Percentiles rank a stretch among this genome's conserved stretches.
phyloP scores from a whole-genome alignment of 2,113 vertebrate species.

The Mus pahari region DNA sequence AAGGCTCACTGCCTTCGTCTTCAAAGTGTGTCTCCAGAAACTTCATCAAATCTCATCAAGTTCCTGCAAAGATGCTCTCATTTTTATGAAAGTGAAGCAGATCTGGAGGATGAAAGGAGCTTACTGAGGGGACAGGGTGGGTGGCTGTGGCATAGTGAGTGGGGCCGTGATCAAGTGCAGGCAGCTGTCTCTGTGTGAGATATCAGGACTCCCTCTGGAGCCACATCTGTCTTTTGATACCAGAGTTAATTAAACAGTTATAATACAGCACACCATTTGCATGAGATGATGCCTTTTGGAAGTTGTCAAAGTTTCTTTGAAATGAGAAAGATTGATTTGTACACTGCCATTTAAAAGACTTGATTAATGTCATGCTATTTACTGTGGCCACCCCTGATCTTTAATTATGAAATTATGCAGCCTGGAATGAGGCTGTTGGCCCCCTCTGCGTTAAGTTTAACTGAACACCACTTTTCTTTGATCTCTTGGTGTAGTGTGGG shows the following conservation, averaged over 20 bases:
- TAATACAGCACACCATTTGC: neutral
- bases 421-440: neutral
- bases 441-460: slow-evolving; percentile 27
- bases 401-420: slow-evolving; percentile 69
- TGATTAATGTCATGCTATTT: slow-evolving; percentile 64
- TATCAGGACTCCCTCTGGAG: neutral
- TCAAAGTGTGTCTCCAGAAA: slow-evolving; percentile 39
- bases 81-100: slow-evolving; percentile 50
- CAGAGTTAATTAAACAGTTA: slow-evolving; percentile 50
- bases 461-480: slow-evolving; percentile 16
- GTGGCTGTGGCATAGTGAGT: neutral
- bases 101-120: slow-evolving; percentile 6
- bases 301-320: slow-evolving; percentile 45
- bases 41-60: neutral
- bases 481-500: neutral
- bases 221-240: neutral
- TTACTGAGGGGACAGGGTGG: neutral
- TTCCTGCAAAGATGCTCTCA: neutral
- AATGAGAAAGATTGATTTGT: slow-evolving; percentile 56
- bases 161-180: rapidly evolving
- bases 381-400: slow-evolving; percentile 68
- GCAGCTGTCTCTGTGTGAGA: neutral
- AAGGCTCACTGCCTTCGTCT: slow-evolving; percentile 45
- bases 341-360: slow-evolving; percentile 43
- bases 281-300: slow-evolving; percentile 46